phyloP scores from a whole-genome alignment of 2,113 vertebrate species.

The Pangasianodon hypophthalmus region DNA sequence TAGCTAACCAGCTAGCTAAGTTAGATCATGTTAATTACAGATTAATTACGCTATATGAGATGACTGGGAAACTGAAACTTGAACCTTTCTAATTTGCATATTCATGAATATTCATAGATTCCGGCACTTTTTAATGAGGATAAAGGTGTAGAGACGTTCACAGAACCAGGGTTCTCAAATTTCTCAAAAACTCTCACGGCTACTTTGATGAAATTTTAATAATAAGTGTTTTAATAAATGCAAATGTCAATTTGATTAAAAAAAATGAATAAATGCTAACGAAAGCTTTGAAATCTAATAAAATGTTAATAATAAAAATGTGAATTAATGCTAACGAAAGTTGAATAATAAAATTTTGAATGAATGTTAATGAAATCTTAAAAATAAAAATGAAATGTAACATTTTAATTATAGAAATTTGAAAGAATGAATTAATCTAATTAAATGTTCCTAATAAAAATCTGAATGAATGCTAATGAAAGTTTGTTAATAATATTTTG shows the following conservation, averaged over 20 bases:
- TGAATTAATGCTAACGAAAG: no score
- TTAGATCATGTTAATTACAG: neutral
- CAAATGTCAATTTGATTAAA: neutral
- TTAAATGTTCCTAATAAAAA: no score
- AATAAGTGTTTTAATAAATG: neutral
- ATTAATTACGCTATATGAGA: neutral
- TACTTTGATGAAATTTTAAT: neutral
- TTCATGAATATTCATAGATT: neutral
- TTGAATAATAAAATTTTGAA: neutral
- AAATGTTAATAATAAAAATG: neutral
- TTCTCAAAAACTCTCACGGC: neutral
- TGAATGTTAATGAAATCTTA: neutral
- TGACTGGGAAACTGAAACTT: neutral
- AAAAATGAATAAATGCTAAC: neutral
- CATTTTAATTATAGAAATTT: no score
- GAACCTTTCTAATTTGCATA: neutral
- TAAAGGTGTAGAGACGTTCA: neutral
- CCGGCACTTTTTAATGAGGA: neutral
- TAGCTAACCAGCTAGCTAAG: neutral
- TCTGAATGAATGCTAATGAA: neutral
- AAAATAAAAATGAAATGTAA: no score
- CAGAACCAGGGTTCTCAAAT: neutral
- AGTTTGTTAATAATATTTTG: no score
- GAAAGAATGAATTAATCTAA: no score
- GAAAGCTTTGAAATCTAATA: neutral